Evolutionary conservation across 1,140 invertebrate genomes (phyloP).

Genomic region (Amyelois transitella): DNA sequence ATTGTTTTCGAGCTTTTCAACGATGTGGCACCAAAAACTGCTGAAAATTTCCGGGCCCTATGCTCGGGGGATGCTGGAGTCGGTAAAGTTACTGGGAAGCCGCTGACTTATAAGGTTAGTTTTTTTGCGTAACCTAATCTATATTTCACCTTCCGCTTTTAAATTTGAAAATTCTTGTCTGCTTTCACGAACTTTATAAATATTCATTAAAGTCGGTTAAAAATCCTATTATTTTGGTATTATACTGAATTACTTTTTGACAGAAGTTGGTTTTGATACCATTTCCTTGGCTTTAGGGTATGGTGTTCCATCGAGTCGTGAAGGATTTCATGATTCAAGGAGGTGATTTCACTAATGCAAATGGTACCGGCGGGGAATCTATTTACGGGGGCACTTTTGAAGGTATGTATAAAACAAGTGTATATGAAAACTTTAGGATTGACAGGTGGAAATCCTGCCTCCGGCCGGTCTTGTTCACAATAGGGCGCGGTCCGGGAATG

Average conservation of each 20-base stretch:
- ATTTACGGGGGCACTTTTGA: slow-evolving; percentile 93
- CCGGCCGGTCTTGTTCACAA: too few species aligned
- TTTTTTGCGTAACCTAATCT: background rate
- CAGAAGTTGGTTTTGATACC: background rate
- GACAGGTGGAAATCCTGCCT: too few species aligned
- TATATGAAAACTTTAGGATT: too few species aligned
- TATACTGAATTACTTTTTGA: background rate
- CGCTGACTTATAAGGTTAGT: slow-evolving; percentile 81
- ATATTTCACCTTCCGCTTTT: background rate
- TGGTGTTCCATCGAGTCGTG: slow-evolving; percentile 92
- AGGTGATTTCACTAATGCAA: slow-evolving; percentile 90
- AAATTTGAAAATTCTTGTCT: too few species aligned
- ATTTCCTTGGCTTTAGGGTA: slow-evolving; percentile 80
- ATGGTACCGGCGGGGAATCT: slow-evolving; percentile 93
- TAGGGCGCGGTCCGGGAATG: too few species aligned
- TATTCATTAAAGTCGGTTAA: background rate
- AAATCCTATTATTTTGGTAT: background rate
- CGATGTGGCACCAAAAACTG: slow-evolving; percentile 94
- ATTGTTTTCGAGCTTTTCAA: slow-evolving; percentile 96
- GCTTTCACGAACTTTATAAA: too few species aligned
- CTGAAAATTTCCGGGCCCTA: slow-evolving; percentile 93
- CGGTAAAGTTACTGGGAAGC: slow-evolving; percentile 82
- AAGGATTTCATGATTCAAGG: slow-evolving; percentile 95
- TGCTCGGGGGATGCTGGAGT: slow-evolving; percentile 92
- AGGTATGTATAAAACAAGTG: slow-evolving; percentile 71